These are phyloP conservation scores for Agonopterix alstromeriana DNA, from an alignment of 2,888 invertebrate genomes.

Conservation along the genomic window DNA sequence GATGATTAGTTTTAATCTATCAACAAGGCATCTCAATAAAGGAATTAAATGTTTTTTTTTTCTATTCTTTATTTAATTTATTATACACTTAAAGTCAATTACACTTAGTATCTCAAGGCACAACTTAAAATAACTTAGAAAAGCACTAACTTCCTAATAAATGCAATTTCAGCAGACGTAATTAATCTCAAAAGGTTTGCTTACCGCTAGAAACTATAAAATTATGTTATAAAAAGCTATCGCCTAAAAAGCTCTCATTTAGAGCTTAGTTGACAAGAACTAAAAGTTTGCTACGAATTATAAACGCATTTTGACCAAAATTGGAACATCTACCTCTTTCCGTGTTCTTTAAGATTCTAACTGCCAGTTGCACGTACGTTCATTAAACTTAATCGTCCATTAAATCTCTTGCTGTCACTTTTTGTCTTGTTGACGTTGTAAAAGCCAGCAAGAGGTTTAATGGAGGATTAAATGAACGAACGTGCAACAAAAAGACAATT, in stretches of 20 bases:
- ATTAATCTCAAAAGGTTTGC: slow-evolving; percentile 2
- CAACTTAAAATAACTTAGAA: slow-evolving; percentile 4
- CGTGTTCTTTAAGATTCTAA: too few species aligned
- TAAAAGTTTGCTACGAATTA: slow-evolving; percentile 32
- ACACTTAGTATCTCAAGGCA: slow-evolving; percentile 1
- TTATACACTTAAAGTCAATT: not conserved
- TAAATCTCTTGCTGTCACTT: too few species aligned
- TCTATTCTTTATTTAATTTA: not conserved
- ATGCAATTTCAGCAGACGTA: slow-evolving; percentile 3
- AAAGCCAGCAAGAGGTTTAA: too few species aligned
- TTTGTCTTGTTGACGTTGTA: too few species aligned
- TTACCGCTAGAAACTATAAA: not conserved
- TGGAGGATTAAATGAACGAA: too few species aligned
- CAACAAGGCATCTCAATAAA: too few species aligned
- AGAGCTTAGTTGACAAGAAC: slow-evolving; percentile 22
- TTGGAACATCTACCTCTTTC: too few species aligned
- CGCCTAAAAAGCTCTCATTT: slow-evolving; percentile 17
- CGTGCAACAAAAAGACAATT: too few species aligned
- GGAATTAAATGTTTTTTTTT: not conserved
- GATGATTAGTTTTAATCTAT: too few species aligned
- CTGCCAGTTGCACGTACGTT: too few species aligned
- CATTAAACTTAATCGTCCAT: too few species aligned
- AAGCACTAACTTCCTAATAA: slow-evolving; percentile 1
- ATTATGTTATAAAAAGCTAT: slow-evolving; percentile 10
- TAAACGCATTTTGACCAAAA: slow-evolving; percentile 3